Conservation (phyloP, 64 coral and sea anemone genomes). For the Actinia tenebrosa region DNA sequence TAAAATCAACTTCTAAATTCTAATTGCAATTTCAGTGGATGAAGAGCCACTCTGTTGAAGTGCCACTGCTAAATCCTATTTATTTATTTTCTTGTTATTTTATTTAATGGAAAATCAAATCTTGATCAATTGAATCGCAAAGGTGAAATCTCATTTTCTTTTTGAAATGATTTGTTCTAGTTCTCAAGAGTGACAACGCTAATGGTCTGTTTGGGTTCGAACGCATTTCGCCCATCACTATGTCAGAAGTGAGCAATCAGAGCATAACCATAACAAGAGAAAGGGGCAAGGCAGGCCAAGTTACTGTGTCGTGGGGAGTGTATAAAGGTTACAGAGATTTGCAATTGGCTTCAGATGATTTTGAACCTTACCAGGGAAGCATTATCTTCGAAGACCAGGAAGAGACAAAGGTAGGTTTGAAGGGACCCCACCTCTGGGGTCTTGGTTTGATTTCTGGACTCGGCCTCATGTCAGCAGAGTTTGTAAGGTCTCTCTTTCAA, state of each 20-base stretch:
- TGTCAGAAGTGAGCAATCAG: conserved; percentile 47
- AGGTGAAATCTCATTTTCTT: background rate
- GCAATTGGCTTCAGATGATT: conserved; percentile 55
- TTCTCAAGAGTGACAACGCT: conserved; percentile 97
- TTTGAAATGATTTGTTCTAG: conserved; percentile 22
- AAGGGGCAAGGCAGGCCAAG: conserved; percentile 41
- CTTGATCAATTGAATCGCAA: too few relatives aligned
- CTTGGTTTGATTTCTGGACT: too few relatives aligned
- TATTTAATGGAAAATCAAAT: too few relatives aligned
- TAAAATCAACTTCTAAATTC: too few relatives aligned
- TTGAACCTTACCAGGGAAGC: conserved; percentile 47
- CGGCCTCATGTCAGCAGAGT: too few relatives aligned
- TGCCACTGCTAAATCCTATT: too few relatives aligned
- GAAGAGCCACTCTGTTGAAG: too few relatives aligned
- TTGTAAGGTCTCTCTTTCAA: too few relatives aligned
- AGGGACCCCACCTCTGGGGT: background rate
- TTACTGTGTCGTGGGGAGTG: conserved; percentile 67
- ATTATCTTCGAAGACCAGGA: conserved; percentile 47
- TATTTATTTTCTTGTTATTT: too few relatives aligned
- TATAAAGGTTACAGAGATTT: conserved; percentile 39
- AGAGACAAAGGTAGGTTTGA: conserved; percentile 47
- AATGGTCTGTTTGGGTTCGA: conserved; percentile 87
- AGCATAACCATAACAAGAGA: conserved; percentile 41
- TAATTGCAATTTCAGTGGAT: too few relatives aligned
- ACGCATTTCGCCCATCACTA: conserved; percentile 33